These are phyloP conservation scores for Oscheius sp. DNA, from an alignment of 2,888 invertebrate genomes.

Conservation along the genomic window DNA sequence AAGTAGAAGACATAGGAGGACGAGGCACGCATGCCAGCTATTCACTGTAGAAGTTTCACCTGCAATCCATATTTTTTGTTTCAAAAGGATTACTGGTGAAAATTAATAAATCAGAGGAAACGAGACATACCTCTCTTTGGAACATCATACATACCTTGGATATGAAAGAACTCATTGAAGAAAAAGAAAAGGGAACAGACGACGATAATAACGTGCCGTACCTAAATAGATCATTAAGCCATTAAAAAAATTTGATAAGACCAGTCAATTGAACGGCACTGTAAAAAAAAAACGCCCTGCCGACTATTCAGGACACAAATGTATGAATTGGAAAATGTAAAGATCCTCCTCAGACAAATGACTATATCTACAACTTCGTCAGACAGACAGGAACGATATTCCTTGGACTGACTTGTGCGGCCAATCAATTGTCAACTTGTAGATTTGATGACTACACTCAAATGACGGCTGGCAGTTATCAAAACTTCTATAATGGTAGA, in stretches of 20 bases:
- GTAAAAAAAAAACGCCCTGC: too few relatives aligned
- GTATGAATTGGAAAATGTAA: background rate
- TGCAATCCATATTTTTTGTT: background rate
- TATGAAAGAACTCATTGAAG: too few relatives aligned
- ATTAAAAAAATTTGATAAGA: too few relatives aligned
- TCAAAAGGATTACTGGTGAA: background rate
- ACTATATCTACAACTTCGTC: background rate
- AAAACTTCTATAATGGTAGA: background rate
- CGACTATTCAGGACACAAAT: background rate
- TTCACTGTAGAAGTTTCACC: background rate
- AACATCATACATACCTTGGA: too few relatives aligned
- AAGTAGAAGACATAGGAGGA: background rate
- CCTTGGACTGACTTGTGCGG: background rate
- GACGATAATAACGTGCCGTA: too few relatives aligned
- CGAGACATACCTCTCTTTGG: too few relatives aligned
- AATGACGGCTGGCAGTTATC: background rate
- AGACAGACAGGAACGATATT: background rate
- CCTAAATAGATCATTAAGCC: too few relatives aligned
- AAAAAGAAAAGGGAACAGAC: too few relatives aligned
- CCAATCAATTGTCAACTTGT: background rate
- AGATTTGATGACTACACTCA: background rate
- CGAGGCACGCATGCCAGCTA: slow-evolving; percentile 23
- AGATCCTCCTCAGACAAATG: background rate
- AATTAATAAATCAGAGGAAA: background rate
- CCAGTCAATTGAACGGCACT: too few relatives aligned